Base-by-base conservation (phyloP, 2,797 vertebrate genomes). In the Monodelphis domestica region DNA sequence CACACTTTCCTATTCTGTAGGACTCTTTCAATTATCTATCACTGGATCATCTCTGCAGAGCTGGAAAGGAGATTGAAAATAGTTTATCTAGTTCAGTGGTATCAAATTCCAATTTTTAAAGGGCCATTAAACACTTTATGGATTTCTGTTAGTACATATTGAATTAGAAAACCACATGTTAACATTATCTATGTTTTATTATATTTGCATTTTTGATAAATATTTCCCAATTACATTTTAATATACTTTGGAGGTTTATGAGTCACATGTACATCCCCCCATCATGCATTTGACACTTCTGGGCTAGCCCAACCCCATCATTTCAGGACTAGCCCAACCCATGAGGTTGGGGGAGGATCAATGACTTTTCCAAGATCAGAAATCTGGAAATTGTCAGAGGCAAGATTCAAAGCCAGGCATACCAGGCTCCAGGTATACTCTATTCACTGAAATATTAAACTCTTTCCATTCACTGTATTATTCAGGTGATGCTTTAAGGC, bases 251-350 rank as follows among this genome's bases (percentile, higher is more conserved):
- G 6, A 38, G 6, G 59, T 78, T 70, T 78, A n/a, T 38, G 17
- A n/a, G 17, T 9, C 17, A 78, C n/a, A 78, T 38, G 63, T n/a
- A n/a, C 17, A 78, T 45, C 10, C n/a, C 6, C 12, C 17, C 12
- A 78, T 59, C n/a, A 5, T 63, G 33, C 45, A n/a, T 78, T 24
- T 78, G n/a, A 78, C 6, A 38, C 3, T 21, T 45, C n/a, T 70
- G 33, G 63, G 5, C 38, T 53, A 89, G 89, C 92, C 84, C 57
- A 54, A 94, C 95, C 55, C 89, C 87, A 6, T 70, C 28, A 90
- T 28, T 95, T 92, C 87, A 91, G 9, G 94, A n/a, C n/a, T n/a
- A n/a, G n/a, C n/a, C n/a, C n/a, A n/a, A n/a, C n/a, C n/a, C n/a
- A n/a, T 2, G 92, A 97, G 38, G 33, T 55, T 21, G 21, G 56